phyloP scores from a whole-genome alignment of 35 echinoderm and acorn worm species.

The Holothuria glaberrima region DNA sequence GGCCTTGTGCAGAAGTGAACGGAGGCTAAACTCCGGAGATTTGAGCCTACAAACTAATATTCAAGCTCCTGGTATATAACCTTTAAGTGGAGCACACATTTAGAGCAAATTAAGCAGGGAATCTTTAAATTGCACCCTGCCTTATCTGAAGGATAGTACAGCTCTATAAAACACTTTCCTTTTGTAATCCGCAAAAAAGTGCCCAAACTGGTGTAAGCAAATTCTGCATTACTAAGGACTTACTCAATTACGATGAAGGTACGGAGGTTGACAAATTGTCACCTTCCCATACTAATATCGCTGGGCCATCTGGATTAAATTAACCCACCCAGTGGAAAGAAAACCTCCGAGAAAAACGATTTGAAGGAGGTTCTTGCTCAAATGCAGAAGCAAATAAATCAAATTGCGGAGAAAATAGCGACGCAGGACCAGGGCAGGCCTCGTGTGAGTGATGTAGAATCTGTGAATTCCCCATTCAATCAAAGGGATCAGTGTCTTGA shows the following conservation, averaged over 20 bases:
- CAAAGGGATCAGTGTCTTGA: not conserved
- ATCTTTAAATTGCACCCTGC: no score
- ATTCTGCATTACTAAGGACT: conserved; percentile 3
- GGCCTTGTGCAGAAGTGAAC: no score
- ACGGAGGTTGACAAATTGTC: conserved; percentile 12
- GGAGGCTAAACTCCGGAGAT: no score
- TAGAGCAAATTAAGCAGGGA: no score
- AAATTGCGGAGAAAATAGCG: not conserved
- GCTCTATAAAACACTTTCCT: no score
- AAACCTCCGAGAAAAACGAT: conserved; percentile 1
- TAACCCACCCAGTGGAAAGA: not conserved
- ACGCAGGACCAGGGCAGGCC: not conserved
- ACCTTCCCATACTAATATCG: not conserved
- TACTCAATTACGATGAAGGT: conserved; percentile 1
- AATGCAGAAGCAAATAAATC: conserved; percentile 23
- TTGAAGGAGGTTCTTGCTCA: conserved; percentile 25
- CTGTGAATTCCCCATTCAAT: not conserved
- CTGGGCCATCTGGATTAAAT: conserved; percentile 14
- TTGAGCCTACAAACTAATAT: no score
- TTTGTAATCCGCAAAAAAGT: no score
- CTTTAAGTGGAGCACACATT: no score
- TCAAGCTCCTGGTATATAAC: no score
- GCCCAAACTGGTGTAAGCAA: not conserved
- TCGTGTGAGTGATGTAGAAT: conserved; percentile 17
- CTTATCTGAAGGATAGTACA: no score